phyloP scores from a whole-genome alignment of 2,797 vertebrate genomes.

The Lagorchestes hirsutus region DNA sequence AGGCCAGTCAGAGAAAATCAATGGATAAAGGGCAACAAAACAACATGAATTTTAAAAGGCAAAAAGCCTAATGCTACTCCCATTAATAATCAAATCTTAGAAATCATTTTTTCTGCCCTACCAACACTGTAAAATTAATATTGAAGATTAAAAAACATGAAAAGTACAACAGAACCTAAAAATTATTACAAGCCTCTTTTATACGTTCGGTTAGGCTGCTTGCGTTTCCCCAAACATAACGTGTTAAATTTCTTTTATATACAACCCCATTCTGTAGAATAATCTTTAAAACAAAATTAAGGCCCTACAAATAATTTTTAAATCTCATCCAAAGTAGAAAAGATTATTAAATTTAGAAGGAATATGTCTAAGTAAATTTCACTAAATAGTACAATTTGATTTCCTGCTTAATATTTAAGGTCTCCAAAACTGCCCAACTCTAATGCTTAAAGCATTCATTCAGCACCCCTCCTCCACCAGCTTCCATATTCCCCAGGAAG shows the following conservation, averaged over 20 bases:
- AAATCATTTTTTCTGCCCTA: neutral
- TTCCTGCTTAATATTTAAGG: neutral
- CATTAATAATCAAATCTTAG: neutral
- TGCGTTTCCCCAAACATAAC: neutral
- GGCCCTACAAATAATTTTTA: neutral
- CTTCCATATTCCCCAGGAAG: neutral
- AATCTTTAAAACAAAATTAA: neutral
- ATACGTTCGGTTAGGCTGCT: neutral
- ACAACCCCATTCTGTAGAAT: neutral
- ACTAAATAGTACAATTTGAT: neutral
- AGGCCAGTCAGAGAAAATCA: conserved; percentile 1
- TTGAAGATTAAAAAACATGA: neutral
- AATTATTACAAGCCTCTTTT: neutral
- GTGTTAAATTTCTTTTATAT: neutral
- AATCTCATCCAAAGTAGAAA: neutral
- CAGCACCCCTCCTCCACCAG: neutral
- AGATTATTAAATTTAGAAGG: neutral
- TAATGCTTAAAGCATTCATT: neutral
- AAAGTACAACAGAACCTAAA: neutral
- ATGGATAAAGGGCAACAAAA: neutral
- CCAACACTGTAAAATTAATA: neutral
- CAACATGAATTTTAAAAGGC: neutral
- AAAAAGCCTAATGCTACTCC: neutral
- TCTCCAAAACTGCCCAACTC: neutral
- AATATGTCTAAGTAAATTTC: neutral